Conservation (phyloP, 2,113 vertebrate species). For the human region GRCh38 chr4:78201001-78201500, state of each 20-base stretch:
- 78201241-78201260: constrained; percentile 13
- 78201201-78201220: constrained; percentile 18
- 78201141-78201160: not conserved
- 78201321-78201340: not conserved
- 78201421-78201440: not conserved
- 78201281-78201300: not conserved
- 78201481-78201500: not conserved
- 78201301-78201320: not conserved
- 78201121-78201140: not conserved
- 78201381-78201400: not conserved
- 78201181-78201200: not conserved
- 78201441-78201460: not conserved
- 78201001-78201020: not conserved
- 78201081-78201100: not conserved
- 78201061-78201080: not conserved
- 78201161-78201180: not conserved
- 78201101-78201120: not conserved
- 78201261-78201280: constrained; percentile 4
- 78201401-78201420: not conserved
- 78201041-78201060: constrained; percentile 5
- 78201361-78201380: not conserved
- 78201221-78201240: not conserved
- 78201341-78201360: constrained; percentile 12
- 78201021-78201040: not conserved
- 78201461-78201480: not conserved